Base-by-base conservation (phyloP, 1,140 invertebrate genomes). In the Caenorhabditis latens region DNA sequence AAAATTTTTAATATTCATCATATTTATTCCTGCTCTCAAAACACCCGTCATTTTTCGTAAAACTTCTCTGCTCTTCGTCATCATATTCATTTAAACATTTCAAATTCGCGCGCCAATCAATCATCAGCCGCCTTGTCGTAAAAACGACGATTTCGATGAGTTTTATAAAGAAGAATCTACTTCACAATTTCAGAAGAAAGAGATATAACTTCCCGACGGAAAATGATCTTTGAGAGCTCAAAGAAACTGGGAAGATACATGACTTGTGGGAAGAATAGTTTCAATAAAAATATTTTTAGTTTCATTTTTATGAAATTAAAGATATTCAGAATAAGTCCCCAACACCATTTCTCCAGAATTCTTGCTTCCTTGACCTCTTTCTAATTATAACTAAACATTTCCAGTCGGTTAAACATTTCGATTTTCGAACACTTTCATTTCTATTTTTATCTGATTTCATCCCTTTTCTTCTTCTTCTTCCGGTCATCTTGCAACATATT, bases 21-120 rank as follows among this genome's bases (percentile, higher is more conserved):
- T 42, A 50, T 32, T 79, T 79, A 24, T 43, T 14, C 40, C 46
- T 50, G 2, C 11, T 79, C 43, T 53, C 46, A 79, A 79, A 79
- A 79, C 43, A 79, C 71, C 46, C 46, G 71, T 79, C 71, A 79
- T 50, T 50, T 71, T 65, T 40, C 63, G 65, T 71, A 24, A 32
- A 50, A 50, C 24, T 63, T 42, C n/a, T 13, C 11, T 50, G 40
- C 40, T 50, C 43, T 46, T 71, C 40, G 9, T 43, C 65, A 32
- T 40, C 61, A 32, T 43, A 43, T 71, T 71, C 65, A 46, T 71
- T 71, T 71, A n/a, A 24, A 50, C 71, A 21, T 63, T 63, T 79
- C 71, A 50, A 50, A 21, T 21, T 79, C 43, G n/a, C 71, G 71
- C 46, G 19, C 71, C n/a, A 48, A 79, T 79, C 71, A 79, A 79